A percentile compares a stretch with the other conserved stretches of the same genome.
phyloP scores from a whole-genome alignment of 2,797 vertebrate species.

The Pantherophis vulpinus region DNA sequence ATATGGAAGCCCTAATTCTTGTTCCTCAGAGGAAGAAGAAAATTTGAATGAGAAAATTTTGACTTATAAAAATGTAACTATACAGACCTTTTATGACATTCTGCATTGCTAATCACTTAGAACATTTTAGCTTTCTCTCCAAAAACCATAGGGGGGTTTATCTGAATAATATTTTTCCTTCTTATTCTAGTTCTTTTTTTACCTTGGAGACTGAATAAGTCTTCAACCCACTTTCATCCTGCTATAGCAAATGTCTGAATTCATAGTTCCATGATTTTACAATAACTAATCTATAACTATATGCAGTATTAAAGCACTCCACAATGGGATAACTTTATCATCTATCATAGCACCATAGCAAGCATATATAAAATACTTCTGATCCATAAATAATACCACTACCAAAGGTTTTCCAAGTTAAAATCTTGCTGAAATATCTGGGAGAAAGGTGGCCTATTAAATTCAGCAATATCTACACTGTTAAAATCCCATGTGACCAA shows the following conservation, averaged over 20 bases:
- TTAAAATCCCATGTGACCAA: not conserved
- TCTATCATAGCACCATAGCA: not conserved
- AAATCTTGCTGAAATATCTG: slow-evolving; percentile 3
- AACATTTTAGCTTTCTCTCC: not conserved
- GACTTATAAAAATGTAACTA: not conserved
- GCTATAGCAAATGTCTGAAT: slow-evolving; percentile 18
- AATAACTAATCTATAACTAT: slow-evolving; percentile 24
- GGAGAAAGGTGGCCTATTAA: not conserved
- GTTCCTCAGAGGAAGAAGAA: not conserved
- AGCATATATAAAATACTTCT: not conserved
- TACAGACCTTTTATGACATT: not conserved
- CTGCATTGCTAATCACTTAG: not conserved
- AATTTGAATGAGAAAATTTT: not conserved
- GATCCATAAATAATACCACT: slow-evolving; percentile 21
- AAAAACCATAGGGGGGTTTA: not conserved
- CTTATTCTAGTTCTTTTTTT: not conserved
- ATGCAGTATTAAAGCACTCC: slow-evolving; percentile 14
- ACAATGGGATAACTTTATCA: not conserved
- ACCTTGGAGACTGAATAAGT: not conserved
- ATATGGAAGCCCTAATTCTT: not conserved
- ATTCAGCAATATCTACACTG: not conserved
- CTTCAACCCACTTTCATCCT: not conserved
- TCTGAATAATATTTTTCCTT: not conserved
- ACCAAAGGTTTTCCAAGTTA: not conserved
- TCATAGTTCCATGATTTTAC: slow-evolving; percentile 14